Evolutionary conservation across 2,113 vertebrate species (phyloP).

Genomic region (Elaphurus davidianus): DNA sequence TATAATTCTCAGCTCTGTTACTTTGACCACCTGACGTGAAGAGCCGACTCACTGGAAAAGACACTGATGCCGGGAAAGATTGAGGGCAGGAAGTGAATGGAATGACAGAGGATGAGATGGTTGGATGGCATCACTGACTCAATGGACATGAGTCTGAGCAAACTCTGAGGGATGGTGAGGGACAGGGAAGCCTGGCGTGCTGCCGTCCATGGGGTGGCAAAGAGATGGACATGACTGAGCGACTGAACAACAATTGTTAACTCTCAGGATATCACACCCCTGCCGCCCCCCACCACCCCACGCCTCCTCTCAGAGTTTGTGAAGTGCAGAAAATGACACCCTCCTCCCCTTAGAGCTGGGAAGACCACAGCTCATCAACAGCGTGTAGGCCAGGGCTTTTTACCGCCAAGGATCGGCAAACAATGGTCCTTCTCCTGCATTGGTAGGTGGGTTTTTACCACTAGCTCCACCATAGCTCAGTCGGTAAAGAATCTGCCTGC

Average conservation of each 20-base stretch:
- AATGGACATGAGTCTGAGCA: neutral
- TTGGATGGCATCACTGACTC: neutral
- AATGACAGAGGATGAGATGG: neutral
- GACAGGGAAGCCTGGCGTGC: neutral
- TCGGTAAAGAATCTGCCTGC: neutral
- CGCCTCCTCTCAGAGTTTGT: neutral
- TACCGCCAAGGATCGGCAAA: fast-evolving
- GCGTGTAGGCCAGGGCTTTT: neutral
- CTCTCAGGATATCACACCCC: neutral
- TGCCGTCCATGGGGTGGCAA: neutral
- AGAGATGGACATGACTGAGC: neutral
- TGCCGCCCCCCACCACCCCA: fast-evolving
- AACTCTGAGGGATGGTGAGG: neutral
- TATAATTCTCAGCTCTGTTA: neutral
- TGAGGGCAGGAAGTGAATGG: neutral
- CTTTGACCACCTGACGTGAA: neutral
- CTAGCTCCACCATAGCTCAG: neutral
- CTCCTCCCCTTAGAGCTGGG: neutral
- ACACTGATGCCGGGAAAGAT: neutral
- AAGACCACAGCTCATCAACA: neutral
- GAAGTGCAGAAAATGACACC: neutral
- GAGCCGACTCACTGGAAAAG: neutral
- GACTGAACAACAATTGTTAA: neutral
- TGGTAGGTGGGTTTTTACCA: neutral
- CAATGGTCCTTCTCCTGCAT: neutral